phyloP scores from a whole-genome alignment of 2,113 vertebrate species.

The Lucifuga dentata region DNA sequence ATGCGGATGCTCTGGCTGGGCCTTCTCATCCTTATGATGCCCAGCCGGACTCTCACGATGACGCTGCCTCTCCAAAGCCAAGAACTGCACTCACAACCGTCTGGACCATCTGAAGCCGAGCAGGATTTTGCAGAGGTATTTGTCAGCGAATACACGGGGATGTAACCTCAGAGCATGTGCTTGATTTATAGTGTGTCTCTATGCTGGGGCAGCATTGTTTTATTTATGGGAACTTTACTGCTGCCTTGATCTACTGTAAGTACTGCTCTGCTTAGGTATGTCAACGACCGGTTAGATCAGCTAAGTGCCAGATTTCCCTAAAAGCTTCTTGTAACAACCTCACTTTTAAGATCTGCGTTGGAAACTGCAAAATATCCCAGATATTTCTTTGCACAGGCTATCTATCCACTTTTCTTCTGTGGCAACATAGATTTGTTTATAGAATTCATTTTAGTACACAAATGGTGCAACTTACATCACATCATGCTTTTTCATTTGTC shows the following conservation, averaged over 20 bases:
- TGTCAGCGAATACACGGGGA: background rate
- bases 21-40: constrained; percentile 42
- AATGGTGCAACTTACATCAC: no score
- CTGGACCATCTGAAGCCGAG: constrained; percentile 48
- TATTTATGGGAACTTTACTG: background rate
- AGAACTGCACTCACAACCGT: background rate
- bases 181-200: background rate
- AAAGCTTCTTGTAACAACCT: background rate
- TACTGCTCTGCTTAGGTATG: background rate
- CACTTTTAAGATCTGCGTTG: background rate
- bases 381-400: background rate
- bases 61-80: constrained; percentile 30
- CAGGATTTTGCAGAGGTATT: constrained; percentile 73
- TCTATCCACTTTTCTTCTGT: no score
- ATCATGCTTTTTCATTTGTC: no score
- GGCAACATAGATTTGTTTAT: background rate
- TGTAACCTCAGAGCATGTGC: background rate
- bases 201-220: background rate
- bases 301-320: constrained; percentile 2
- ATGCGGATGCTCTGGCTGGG: constrained; percentile 56
- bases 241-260: no score
- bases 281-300: background rate
- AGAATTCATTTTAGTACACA: background rate
- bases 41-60: background rate
- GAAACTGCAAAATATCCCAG: background rate